Conservation (phyloP, 1,140 invertebrate species). For the Cotesia glomerata region DNA sequence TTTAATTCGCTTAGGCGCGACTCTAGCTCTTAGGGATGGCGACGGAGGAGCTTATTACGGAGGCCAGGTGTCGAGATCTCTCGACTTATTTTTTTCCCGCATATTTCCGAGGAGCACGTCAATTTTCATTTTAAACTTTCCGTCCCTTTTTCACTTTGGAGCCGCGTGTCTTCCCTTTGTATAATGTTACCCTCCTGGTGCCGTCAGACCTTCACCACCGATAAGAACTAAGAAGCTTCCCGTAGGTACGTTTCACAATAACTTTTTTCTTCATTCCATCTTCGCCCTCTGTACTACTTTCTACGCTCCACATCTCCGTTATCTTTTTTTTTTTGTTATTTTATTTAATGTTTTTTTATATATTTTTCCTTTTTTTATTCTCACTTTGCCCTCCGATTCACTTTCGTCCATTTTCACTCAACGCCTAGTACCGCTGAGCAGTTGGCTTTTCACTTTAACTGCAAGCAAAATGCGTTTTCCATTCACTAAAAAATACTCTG, state of each 20-base stretch:
- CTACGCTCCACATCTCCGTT: background rate
- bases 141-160: background rate
- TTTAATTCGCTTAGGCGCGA: conserved; percentile 45
- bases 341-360: too few species aligned
- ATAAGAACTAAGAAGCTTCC: too few species aligned
- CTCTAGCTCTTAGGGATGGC: background rate
- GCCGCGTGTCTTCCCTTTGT: background rate
- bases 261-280: too few species aligned
- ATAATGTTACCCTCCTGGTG: too few species aligned
- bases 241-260: too few species aligned
- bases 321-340: background rate
- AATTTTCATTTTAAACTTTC: conserved; percentile 48
- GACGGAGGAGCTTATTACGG: conserved; percentile 28
- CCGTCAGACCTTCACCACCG: too few species aligned
- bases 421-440: background rate
- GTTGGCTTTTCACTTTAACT: conserved; percentile 6
- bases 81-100: conserved; percentile 20
- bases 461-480: background rate
- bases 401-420: background rate
- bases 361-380: background rate
- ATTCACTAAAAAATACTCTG: background rate
- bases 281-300: background rate
- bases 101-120: conserved; percentile 37
- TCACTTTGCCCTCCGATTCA: background rate
- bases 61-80: conserved; percentile 38